Percentiles rank a stretch among this genome's conserved stretches.
Evolutionary conservation across 2,113 vertebrate genomes (phyloP).

Genomic region (Hipposideros armiger): DNA sequence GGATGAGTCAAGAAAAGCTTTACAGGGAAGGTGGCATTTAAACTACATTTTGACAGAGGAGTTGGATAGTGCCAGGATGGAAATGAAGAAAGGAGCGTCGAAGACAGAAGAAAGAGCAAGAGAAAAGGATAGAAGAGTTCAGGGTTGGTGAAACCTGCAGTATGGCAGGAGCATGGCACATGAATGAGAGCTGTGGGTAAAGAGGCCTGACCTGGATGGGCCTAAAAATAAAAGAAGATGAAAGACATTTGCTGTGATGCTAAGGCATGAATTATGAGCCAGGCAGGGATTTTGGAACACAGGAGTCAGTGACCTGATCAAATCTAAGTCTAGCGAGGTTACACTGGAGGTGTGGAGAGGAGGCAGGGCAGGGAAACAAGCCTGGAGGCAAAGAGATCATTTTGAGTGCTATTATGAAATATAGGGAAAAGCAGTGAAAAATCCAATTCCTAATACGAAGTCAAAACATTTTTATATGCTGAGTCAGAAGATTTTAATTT

Average conservation of each 20-base stretch:
- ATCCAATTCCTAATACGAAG: not conserved
- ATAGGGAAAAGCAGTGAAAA: not conserved
- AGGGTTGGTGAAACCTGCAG: not conserved
- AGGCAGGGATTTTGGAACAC: not conserved
- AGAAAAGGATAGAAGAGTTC: not conserved
- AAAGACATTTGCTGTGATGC: not conserved
- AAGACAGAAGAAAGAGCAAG: constrained; percentile 27
- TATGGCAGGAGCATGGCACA: not conserved
- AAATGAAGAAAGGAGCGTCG: constrained; percentile 3
- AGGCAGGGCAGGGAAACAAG: not conserved
- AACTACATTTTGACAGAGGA: constrained; percentile 49
- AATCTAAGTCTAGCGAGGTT: constrained; percentile 19
- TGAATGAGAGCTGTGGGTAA: not conserved
- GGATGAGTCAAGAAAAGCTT: constrained; percentile 58
- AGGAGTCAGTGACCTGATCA: not conserved
- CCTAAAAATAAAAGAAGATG: not conserved
- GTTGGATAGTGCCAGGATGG: not conserved
- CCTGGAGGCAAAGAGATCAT: not conserved
- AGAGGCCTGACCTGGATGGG: not conserved
- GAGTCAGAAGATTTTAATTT: constrained; percentile 21
- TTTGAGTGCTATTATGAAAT: constrained; percentile 39
- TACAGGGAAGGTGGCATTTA: constrained; percentile 36
- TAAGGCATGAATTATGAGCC: not conserved
- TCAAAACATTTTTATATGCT: not conserved
- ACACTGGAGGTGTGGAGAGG: not conserved